Evolutionary conservation across 2,797 vertebrate species (phyloP), one percentile per base, ranked within the genome.

Genomic region (Eospalax fontanierii): DNA sequence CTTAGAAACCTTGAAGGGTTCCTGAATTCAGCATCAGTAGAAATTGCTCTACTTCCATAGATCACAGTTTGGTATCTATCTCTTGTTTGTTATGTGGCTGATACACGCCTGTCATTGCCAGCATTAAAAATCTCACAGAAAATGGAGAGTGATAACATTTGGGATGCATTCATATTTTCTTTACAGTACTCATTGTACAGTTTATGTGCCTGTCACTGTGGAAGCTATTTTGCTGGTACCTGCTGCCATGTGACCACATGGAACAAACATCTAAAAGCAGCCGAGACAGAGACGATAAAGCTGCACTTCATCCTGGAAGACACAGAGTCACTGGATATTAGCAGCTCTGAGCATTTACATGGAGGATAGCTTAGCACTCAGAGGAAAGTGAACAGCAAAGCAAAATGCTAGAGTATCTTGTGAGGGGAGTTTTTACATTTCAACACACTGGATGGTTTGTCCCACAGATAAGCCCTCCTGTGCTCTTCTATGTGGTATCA

Each of bases 401-500:
- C n/a, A 68, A 90, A 92, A 93, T 21, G 4, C 3, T 68, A n/a
- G 75, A 38, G 8, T 87, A 30, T 76, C 26, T 78, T 71, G 92
- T 61, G 66, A 71, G 65, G 5, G 38, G 75, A 78, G 2, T 24
- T 84, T 94, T 94, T 73, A 84, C n/a, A 87, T 74, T 92, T 89
- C 73, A 90, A 54, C 21, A 65, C 33, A 50, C 2, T 70, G 22
- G 83, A 87, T 93, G 21, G 86, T 3, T 87, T 86, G 78, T 61
- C 15, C 50, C 61, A 16, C 75, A 89, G 59, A 88, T 80, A 93
- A 63, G 46, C 38, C 30, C 89, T 16, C 46, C 11, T 88, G 6
- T 93, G 21, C 14, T 91, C n/a, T 84, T 68, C n/a, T 7, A 43
- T 83, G 6, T 74, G 57, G 89, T 38, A n/a, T 65, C 54, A 57